Conservation (phyloP, 2,113 vertebrate genomes). For the Taurulus bubalis region DNA sequence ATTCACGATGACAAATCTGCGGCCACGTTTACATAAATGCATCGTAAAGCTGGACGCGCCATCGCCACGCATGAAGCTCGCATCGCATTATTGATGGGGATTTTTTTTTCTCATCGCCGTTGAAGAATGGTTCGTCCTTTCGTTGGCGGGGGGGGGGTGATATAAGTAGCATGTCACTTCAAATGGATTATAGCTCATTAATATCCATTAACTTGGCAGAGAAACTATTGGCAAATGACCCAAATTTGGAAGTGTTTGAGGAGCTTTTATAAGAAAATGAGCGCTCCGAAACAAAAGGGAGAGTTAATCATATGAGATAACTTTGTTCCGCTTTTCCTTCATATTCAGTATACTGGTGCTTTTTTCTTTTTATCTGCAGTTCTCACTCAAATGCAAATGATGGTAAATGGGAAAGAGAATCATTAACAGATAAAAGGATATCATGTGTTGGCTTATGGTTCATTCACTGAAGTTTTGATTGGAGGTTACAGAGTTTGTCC, state of each 20-base stretch:
- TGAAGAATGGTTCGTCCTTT: slow-evolving; percentile 26
- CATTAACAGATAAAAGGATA: slow-evolving; percentile 17
- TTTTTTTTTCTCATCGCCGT: slow-evolving; percentile 29
- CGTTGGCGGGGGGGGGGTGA: slow-evolving; percentile 2
- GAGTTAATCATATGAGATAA: slow-evolving; percentile 50
- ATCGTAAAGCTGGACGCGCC: slow-evolving; percentile 11
- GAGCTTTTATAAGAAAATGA: slow-evolving; percentile 49
- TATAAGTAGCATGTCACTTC: slow-evolving; percentile 50
- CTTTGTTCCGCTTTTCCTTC: slow-evolving; percentile 31
- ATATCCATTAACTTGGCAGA: slow-evolving; percentile 58
- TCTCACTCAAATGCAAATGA: slow-evolving; percentile 38
- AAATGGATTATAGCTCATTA: slow-evolving; percentile 72
- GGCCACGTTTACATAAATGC: slow-evolving; percentile 8
- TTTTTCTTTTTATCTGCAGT: slow-evolving; percentile 12
- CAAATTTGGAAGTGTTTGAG: slow-evolving; percentile 48
- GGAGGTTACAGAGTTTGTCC: slow-evolving; percentile 8
- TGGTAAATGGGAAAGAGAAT: slow-evolving; percentile 11
- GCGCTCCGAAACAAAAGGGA: slow-evolving; percentile 48
- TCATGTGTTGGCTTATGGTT: neutral
- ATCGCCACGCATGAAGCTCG: slow-evolving; percentile 4
- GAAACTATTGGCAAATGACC: slow-evolving; percentile 59
- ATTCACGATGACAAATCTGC: slow-evolving; percentile 27
- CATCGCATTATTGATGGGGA: slow-evolving; percentile 37
- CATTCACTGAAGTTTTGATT: neutral
- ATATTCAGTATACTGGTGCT: slow-evolving; percentile 4